phyloP scores from a whole-genome alignment of 53 echinoderm and acorn worm species.

The Pentamera pediparva region DNA sequence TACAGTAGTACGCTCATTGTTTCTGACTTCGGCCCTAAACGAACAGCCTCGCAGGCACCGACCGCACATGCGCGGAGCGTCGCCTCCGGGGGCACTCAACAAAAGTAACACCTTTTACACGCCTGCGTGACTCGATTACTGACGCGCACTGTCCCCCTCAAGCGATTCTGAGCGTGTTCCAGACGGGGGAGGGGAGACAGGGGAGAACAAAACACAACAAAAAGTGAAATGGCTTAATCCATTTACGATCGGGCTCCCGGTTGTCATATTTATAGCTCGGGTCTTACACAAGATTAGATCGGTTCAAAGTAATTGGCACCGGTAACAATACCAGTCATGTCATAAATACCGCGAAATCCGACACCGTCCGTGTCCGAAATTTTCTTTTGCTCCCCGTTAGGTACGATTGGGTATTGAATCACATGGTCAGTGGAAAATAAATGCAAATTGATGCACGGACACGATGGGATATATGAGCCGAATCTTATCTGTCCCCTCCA shows the following conservation, averaged over 20 bases:
- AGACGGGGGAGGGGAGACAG: not conserved
- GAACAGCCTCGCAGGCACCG: constrained; percentile 26
- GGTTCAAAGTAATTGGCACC: constrained; percentile 22
- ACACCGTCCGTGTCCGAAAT: not conserved
- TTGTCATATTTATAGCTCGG: not conserved
- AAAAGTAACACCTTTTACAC: constrained; percentile 39
- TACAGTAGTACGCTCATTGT: constrained; percentile 18
- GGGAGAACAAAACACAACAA: not conserved
- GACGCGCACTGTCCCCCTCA: constrained; percentile 12
- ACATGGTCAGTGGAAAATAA: constrained; percentile 21
- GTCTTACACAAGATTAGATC: not conserved
- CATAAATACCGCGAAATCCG: not conserved
- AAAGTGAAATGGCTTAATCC: constrained; percentile 25
- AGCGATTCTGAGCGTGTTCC: constrained; percentile 24
- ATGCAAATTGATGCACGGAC: constrained; percentile 22
- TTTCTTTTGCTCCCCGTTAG: not conserved
- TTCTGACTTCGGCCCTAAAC: constrained; percentile 22
- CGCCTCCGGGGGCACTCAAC: constrained; percentile 25
- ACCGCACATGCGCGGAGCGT: constrained; percentile 16
- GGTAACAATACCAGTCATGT: constrained; percentile 7
- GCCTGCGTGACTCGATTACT: constrained; percentile 31
- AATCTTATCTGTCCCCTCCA: too few species aligned
- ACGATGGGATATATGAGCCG: too few species aligned
- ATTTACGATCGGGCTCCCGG: constrained; percentile 3
- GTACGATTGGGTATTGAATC: constrained; percentile 5